Conservation (phyloP, 1,140 invertebrate genomes). For the Drosophila bifasciata region DNA sequence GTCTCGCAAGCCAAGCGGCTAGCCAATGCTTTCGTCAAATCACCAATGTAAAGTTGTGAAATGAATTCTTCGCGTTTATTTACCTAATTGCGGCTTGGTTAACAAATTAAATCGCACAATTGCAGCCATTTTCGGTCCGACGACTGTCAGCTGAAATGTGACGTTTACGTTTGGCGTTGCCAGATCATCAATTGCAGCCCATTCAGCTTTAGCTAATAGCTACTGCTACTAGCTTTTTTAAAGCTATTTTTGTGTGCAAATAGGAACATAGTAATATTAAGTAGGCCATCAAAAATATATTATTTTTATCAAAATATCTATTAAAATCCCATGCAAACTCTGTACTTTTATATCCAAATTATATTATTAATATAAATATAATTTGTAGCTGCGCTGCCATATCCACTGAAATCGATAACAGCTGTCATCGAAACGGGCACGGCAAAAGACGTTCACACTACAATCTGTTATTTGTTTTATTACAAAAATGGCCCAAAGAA, state of each 20-base stretch:
- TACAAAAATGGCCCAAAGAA: slow-evolving; percentile 59
- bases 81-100: slow-evolving; percentile 73
- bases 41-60: not conserved
- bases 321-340: no score
- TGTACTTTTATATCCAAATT: no score
- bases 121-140: slow-evolving; percentile 71
- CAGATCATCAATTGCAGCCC: slow-evolving; percentile 24
- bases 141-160: slow-evolving; percentile 60
- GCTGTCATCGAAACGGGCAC: not conserved
- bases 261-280: not conserved
- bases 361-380: no score
- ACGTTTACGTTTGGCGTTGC: slow-evolving; percentile 49
- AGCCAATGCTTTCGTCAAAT: not conserved
- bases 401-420: no score
- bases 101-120: slow-evolving; percentile 81
- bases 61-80: slow-evolving; percentile 32
- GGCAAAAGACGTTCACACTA: slow-evolving; percentile 4
- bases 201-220: no score
- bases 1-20: no score
- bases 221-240: no score
- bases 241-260: no score
- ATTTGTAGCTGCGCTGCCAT: not conserved
- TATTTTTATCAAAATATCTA: no score
- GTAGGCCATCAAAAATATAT: no score
- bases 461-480: slow-evolving; percentile 29